These are phyloP conservation scores for Poliocrania exsul DNA, from an alignment of 2,797 vertebrate species.

Conservation along the genomic window DNA sequence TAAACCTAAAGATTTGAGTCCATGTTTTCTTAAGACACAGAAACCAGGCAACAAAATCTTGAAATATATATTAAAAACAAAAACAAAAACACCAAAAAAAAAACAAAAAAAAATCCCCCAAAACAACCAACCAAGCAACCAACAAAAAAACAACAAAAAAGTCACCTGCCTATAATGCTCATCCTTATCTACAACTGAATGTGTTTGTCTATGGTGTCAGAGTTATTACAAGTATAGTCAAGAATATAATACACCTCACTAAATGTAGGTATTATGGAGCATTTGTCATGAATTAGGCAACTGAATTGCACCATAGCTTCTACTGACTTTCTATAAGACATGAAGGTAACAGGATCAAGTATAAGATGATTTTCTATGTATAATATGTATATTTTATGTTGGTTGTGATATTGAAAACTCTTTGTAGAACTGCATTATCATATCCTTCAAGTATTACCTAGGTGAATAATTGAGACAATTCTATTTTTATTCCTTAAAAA, in stretches of 20 bases:
- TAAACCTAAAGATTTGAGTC: neutral
- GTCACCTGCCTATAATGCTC: accelerated
- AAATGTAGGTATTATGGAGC: neutral
- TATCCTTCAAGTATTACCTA: neutral
- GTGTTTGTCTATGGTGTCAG: neutral
- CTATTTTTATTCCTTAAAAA: neutral
- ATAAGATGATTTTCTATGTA: neutral
- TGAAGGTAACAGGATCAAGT: neutral
- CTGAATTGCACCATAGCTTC: neutral
- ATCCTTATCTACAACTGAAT: neutral
- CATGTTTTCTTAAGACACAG: neutral
- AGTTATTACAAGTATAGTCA: neutral
- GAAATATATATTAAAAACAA: neutral
- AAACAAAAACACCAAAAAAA: too few relatives aligned
- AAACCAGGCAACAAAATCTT: neutral
- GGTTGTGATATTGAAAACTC: neutral
- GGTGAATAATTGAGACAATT: neutral
- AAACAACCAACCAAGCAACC: too few relatives aligned
- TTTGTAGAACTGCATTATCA: neutral
- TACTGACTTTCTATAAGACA: neutral
- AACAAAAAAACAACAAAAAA: neutral
- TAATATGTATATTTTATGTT: neutral
- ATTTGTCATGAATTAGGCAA: neutral
- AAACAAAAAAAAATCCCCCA: neutral
- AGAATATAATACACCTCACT: neutral